Evolutionary conservation across 2,113 vertebrate genomes (phyloP), one percentile per base, ranked within the genome.

Genomic region (Plecturocebus donacophilus): DNA sequence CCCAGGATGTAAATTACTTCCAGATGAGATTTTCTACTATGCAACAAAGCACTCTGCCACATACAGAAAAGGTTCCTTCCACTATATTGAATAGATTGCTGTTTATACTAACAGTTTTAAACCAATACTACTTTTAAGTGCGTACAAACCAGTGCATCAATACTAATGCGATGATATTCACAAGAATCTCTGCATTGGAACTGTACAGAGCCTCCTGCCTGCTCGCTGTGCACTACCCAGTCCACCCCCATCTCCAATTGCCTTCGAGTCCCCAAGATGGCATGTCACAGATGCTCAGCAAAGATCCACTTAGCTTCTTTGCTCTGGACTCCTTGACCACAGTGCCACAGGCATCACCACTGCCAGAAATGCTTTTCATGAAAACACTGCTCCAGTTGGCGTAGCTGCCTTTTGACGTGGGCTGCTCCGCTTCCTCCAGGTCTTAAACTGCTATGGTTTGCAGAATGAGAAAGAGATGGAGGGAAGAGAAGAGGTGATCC

Each of bases 1-100:
- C 16, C 3, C 9, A 92, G 61, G 21, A 96, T 61, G 30, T 86
- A 90, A 77, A 89, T 93, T 23, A 64, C 93, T 95, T 94, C 20
- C 21, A 70, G 61, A 23, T 91, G 45, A 94, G 56, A 52, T 89
- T 94, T 85, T 95, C 84, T 54, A 3, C 38, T 32, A 56, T 1
- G 76, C 12, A 27, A 32, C 17, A 85, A 64, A 70, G 23, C 17
- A 23, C 6, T 83, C 8, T 83, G 90, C 21, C 66, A 19, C 13
- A 16, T 71, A 52, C 45, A 40, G 42, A 83, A 96, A 81, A 77
- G 1, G 0, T 52, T 92, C 12, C 16, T 89, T 32, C 52, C 66
- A 12, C 10, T 83, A 11, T n/a, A 54, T 1, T 54, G 45, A 77
- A 88, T 19, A 70, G 1, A 12, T 49, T 76, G 85, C 88, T 25